phyloP scores from a whole-genome alignment of 2,888 invertebrate genomes.

The Trisateles emortualis region DNA sequence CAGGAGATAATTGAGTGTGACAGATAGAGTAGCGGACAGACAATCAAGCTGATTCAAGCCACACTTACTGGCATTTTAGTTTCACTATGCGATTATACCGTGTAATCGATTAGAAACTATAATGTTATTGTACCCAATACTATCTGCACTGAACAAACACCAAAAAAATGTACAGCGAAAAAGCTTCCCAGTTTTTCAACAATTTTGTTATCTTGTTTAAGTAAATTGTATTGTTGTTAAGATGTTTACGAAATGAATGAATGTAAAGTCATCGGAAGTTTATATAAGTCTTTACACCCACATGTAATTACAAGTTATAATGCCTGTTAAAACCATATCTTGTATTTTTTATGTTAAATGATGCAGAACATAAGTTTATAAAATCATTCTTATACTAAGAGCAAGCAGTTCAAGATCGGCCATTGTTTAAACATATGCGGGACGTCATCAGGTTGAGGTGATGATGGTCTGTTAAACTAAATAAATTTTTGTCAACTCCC shows the following conservation, averaged over 20 bases:
- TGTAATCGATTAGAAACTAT: conserved; percentile 11
- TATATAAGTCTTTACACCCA: conserved; percentile 2
- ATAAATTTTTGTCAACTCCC: no score
- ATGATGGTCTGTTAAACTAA: no score
- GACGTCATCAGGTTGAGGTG: no score
- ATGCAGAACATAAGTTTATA: no score
- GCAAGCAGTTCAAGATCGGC: no score
- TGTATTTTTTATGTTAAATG: no score
- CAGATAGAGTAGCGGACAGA: conserved; percentile 36
- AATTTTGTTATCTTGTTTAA: background rate
- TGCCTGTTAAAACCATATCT: background rate
- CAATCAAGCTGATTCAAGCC: conserved; percentile 31
- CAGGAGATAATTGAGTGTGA: conserved; percentile 38
- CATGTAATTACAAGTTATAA: background rate
- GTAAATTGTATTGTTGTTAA: background rate
- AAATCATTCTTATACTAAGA: no score
- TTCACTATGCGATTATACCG: conserved; percentile 24
- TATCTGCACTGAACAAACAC: background rate
- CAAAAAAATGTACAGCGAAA: background rate
- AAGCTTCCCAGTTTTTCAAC: background rate
- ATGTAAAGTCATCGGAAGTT: conserved; percentile 11
- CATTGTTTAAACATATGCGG: no score
- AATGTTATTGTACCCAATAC: background rate
- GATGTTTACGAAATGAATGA: background rate
- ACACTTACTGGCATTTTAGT: conserved; percentile 20